Evolutionary conservation across 2,797 vertebrate genomes (phyloP).

Genomic region (Ctenopoma kingsleyae): DNA sequence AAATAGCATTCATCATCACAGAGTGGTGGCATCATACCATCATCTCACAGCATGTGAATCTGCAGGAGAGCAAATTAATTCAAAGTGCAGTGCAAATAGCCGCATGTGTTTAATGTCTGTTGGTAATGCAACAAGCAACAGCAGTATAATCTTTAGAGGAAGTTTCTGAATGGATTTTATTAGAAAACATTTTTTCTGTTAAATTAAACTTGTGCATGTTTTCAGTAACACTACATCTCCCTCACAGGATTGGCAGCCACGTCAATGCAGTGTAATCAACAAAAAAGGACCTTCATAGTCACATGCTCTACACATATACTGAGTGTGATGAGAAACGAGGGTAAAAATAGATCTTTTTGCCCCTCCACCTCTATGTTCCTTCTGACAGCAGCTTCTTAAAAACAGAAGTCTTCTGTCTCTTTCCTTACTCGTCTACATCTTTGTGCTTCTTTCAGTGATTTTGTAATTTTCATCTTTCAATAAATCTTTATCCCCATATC

Average conservation of each 20-base stretch:
- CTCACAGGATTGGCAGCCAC: slow-evolving; percentile 6
- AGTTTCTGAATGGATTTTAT: background rate
- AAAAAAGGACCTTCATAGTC: slow-evolving; percentile 7
- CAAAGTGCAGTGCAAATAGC: background rate
- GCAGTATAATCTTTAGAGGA: background rate
- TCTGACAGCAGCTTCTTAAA: slow-evolving; percentile 9
- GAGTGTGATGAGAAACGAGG: slow-evolving; percentile 36
- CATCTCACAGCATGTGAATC: slow-evolving; percentile 1
- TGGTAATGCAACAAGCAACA: background rate
- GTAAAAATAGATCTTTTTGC: slow-evolving; percentile 16
- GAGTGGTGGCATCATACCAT: slow-evolving; percentile 12
- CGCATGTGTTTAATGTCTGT: background rate
- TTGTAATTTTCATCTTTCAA: background rate
- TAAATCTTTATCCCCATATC: background rate
- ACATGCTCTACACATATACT: slow-evolving; percentile 26
- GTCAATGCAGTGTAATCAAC: slow-evolving; percentile 29
- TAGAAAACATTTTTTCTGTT: background rate
- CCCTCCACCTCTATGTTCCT: slow-evolving; percentile 1
- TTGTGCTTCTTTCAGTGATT: background rate
- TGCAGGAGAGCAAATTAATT: slow-evolving; percentile 16
- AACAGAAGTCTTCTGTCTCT: slow-evolving; percentile 1
- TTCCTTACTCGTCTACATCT: background rate
- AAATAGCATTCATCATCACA: slow-evolving; percentile 30
- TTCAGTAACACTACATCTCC: background rate
- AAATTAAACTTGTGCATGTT: background rate